These are phyloP conservation scores for Podarcis cretensis DNA, from an alignment of 2,113 vertebrate species.

Conservation along the genomic window DNA sequence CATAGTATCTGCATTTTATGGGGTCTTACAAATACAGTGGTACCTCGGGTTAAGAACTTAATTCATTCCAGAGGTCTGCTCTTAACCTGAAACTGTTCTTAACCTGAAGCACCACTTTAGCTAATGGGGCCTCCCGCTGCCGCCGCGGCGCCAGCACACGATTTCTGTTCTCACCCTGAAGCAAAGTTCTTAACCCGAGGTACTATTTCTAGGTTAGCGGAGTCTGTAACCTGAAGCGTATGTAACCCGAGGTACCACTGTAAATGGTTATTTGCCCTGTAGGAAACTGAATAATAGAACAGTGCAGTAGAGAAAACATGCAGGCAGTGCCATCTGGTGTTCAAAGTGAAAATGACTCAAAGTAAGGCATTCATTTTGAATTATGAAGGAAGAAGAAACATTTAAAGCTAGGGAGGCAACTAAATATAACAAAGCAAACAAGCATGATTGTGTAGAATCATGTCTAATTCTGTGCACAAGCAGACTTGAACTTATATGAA, in stretches of 20 bases:
- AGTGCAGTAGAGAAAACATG: not conserved
- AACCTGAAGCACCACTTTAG: no score
- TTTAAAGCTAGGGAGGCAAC: not conserved
- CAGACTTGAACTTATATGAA: not conserved
- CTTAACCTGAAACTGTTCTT: no score
- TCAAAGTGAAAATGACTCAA: not conserved
- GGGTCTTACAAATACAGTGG: not conserved
- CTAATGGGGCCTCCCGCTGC: no score
- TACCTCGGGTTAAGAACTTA: no score
- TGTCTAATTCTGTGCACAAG: not conserved
- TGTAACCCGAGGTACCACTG: no score
- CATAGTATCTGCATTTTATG: not conserved
- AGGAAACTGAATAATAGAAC: not conserved
- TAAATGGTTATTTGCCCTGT: not conserved
- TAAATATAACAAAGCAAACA: not conserved
- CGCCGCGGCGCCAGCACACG: no score
- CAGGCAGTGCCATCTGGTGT: slow-evolving; percentile 2
- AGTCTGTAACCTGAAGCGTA: no score
- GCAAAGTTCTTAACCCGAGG: no score
- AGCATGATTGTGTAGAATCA: not conserved
- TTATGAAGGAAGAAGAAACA: not conserved
- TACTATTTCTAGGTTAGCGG: no score
- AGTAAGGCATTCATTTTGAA: not conserved
- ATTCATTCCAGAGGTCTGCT: no score
- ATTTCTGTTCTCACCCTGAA: no score